A percentile compares a stretch with the other conserved stretches of the same genome.
phyloP scores from a whole-genome alignment of 2,797 vertebrate species.

The Chloroceryle inda region DNA sequence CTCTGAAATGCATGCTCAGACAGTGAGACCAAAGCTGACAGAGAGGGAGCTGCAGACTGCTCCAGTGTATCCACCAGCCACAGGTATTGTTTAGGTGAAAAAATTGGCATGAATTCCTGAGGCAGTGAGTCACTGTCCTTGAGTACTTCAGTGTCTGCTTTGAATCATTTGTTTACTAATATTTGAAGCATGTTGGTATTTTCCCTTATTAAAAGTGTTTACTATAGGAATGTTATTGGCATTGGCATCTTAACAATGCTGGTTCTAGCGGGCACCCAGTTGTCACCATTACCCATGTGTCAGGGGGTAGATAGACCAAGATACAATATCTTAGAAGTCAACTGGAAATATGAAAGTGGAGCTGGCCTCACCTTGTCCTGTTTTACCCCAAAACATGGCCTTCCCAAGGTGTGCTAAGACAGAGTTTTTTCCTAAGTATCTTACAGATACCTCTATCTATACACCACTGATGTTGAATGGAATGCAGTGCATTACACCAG shows the following conservation, averaged over 20 bases:
- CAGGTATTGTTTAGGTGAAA: slow-evolving; percentile 18
- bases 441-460: neutral
- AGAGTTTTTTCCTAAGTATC: neutral
- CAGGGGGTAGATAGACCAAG: neutral
- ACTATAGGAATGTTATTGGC: neutral
- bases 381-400: neutral
- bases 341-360: neutral
- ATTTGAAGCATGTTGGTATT: slow-evolving; percentile 19
- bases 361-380: neutral
- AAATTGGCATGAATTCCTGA: slow-evolving; percentile 16
- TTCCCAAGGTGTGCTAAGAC: neutral
- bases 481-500: neutral
- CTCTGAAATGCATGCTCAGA: slow-evolving; percentile 28
- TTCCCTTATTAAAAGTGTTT: slow-evolving; percentile 44
- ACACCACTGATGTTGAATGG: neutral
- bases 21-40: neutral
- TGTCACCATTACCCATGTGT: neutral
- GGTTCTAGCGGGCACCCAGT: neutral
- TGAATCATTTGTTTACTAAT: slow-evolving; percentile 62
- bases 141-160: slow-evolving; percentile 46
- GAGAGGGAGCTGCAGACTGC: slow-evolving; percentile 36
- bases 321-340: neutral
- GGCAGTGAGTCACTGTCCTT: slow-evolving; percentile 28
- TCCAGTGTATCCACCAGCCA: neutral
- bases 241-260: neutral